Conservation (phyloP, 2,113 vertebrate genomes). For the Gobiocypris rarus region DNA sequence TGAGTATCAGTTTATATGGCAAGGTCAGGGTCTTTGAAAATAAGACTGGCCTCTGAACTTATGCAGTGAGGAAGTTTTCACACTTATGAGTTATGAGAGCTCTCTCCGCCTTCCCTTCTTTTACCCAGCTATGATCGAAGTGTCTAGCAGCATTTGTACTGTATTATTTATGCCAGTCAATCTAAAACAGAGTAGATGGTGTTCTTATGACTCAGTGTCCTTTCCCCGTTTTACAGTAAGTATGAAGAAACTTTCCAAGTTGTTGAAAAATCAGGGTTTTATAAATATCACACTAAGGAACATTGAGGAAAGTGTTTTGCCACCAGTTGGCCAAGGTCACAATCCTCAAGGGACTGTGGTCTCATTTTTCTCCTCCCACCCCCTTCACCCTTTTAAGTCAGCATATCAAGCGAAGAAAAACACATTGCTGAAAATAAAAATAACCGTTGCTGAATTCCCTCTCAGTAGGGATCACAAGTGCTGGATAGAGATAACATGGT, state of each 20-base stretch:
- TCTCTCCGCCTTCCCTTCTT: background rate
- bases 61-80: constrained; percentile 16
- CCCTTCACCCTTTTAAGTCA: constrained; percentile 22
- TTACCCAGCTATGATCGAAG: background rate
- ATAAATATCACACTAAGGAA: background rate
- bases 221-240: constrained; percentile 28
- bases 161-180: constrained; percentile 60
- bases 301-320: background rate
- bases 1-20: background rate
- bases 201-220: constrained; percentile 58
- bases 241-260: background rate
- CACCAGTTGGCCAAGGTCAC: constrained; percentile 22
- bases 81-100: background rate
- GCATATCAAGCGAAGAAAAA: constrained; percentile 41
- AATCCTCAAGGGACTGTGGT: background rate
- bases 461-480: constrained; percentile 63
- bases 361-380: constrained; percentile 28
- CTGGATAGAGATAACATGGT: constrained; percentile 66
- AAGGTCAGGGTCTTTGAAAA: constrained; percentile 40
- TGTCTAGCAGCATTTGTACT: constrained; percentile 57
- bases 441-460: constrained; percentile 41
- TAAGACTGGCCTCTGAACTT: background rate
- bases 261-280: background rate
- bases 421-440: constrained; percentile 55
- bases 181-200: constrained; percentile 32